These are phyloP conservation scores for Ochropacha duplaris DNA, from an alignment of 2,888 invertebrate species.

Conservation along the genomic window DNA sequence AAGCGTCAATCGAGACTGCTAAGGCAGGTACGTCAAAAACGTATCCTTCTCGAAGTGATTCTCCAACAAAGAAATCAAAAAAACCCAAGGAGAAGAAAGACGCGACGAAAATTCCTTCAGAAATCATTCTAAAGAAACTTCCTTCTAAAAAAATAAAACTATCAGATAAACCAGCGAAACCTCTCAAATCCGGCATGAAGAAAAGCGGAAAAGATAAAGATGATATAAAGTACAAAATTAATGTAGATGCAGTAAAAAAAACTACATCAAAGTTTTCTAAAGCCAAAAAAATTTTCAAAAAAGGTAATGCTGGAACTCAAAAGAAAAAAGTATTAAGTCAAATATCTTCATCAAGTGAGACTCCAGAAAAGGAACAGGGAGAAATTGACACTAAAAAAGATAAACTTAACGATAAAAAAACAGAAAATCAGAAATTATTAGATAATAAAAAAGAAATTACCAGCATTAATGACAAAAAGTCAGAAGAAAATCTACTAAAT, in stretches of 20 bases:
- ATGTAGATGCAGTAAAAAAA: slow-evolving; percentile 61
- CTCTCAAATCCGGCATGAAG: slow-evolving; percentile 37
- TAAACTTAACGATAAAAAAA: slow-evolving; percentile 22
- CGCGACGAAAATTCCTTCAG: slow-evolving; percentile 46
- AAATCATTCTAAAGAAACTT: slow-evolving; percentile 41
- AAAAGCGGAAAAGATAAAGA: slow-evolving; percentile 43
- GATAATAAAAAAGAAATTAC: slow-evolving; percentile 13
- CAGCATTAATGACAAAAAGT: slow-evolving; percentile 19
- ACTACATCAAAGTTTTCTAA: slow-evolving; percentile 50
- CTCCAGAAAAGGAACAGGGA: slow-evolving; percentile 23
- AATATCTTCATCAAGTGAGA: slow-evolving; percentile 25
- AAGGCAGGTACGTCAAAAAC: slow-evolving; percentile 55
- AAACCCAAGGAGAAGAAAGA: slow-evolving; percentile 70
- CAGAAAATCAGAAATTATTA: slow-evolving; percentile 8
- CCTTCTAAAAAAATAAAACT: slow-evolving; percentile 46
- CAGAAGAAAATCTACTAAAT: slow-evolving; percentile 13
- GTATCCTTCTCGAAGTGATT: slow-evolving; percentile 46
- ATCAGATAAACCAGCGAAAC: slow-evolving; percentile 40
- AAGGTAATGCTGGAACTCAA: slow-evolving; percentile 39
- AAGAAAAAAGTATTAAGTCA: slow-evolving; percentile 47
- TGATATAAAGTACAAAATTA: slow-evolving; percentile 72
- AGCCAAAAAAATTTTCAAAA: slow-evolving; percentile 57
- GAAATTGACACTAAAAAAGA: slow-evolving; percentile 19
- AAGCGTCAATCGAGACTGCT: slow-evolving; percentile 40
- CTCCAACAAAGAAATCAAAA: slow-evolving; percentile 53